phyloP scores from a whole-genome alignment of 2,113 vertebrate species.

The Catagonus wagneri region DNA sequence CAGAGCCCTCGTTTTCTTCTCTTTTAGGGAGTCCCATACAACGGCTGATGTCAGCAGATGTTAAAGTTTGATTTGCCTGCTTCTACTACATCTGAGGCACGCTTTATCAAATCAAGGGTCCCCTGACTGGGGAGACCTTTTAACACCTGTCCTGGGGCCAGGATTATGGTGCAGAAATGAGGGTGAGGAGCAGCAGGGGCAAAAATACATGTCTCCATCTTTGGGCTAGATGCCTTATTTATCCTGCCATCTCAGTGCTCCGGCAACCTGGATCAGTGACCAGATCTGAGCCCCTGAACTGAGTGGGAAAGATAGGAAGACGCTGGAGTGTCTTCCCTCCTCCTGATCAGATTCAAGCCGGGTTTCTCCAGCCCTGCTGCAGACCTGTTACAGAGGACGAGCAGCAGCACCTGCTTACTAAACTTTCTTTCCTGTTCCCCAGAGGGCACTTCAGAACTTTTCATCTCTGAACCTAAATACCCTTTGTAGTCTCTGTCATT shows the following conservation, averaged over 20 bases:
- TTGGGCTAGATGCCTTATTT: background rate
- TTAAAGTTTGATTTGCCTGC: background rate
- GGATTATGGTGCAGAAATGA: background rate
- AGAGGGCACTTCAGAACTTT: background rate
- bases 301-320: no score
- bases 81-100: background rate
- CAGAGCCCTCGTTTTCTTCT: background rate
- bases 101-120: background rate
- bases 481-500: background rate
- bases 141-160: background rate
- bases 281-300: background rate
- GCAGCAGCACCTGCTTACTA: background rate
- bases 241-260: background rate
- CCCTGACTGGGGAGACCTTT: background rate
- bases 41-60: background rate
- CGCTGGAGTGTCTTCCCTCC: background rate
- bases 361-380: background rate
- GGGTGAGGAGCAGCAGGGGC: background rate
- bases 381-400: background rate
- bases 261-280: background rate
- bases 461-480: background rate
- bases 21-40: background rate
- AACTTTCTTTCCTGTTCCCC: background rate
- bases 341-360: background rate
- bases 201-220: background rate